Evolutionary conservation across 1,140 invertebrate genomes (phyloP).

Genomic region (Meloidogyne floridensis): DNA sequence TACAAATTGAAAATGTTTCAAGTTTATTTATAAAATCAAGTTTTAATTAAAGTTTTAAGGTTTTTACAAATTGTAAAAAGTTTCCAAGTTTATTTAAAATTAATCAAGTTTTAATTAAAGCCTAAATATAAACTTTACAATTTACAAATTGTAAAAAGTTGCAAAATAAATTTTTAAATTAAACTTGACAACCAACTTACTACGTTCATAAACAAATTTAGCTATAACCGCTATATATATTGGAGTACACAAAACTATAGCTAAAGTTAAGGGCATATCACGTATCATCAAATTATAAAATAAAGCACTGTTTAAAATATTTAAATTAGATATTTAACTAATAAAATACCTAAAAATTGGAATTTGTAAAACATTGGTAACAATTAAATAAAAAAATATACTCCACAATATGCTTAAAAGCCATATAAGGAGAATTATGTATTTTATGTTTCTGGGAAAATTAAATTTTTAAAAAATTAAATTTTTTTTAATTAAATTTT

Average conservation of each 20-base stretch:
- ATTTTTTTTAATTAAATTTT: too few relatives aligned
- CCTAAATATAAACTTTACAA: too few relatives aligned
- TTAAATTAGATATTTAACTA: neutral
- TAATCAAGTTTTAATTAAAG: too few relatives aligned
- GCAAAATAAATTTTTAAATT: too few relatives aligned
- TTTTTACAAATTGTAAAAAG: too few relatives aligned
- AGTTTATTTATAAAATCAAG: too few relatives aligned
- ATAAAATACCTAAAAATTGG: too few relatives aligned
- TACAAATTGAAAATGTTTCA: too few relatives aligned
- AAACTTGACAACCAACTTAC: neutral
- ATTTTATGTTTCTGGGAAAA: neutral
- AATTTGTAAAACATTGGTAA: neutral
- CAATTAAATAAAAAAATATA: neutral
- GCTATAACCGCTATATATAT: neutral
- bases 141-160: too few relatives aligned
- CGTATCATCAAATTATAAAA: neutral
- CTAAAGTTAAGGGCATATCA: neutral
- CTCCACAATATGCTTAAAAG: neutral
- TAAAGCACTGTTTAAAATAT: neutral
- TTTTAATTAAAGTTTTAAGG: too few relatives aligned
- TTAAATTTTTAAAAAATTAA: neutral
- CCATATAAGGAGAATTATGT: neutral
- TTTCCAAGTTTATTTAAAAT: too few relatives aligned
- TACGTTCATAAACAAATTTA: neutral
- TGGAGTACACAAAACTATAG: neutral